phyloP scores from a whole-genome alignment of 53 echinoderm and acorn worm genomes.

The Actinopyga echinites region DNA sequence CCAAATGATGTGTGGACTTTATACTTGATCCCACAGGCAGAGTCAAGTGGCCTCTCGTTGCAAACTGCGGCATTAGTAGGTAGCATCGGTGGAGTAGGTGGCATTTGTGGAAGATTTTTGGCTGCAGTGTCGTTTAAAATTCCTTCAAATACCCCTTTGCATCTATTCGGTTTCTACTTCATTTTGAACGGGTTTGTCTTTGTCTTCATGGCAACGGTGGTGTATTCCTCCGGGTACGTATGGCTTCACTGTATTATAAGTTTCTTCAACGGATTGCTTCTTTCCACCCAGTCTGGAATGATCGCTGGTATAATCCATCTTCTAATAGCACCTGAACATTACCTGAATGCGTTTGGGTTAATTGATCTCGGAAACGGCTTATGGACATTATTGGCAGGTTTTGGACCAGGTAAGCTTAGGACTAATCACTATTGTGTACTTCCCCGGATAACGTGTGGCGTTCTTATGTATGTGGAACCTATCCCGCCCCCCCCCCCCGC shows the following conservation, averaged over 20 bases:
- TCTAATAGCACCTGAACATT: neutral
- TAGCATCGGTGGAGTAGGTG: conserved; percentile 4
- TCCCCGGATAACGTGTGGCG: too few species aligned
- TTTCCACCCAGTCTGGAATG: conserved; percentile 33
- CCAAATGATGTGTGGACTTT: conserved; percentile 28
- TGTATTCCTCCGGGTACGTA: neutral
- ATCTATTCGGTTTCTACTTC: neutral
- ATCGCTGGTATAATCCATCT: conserved; percentile 12
- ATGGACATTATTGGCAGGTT: neutral
- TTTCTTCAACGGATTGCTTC: neutral
- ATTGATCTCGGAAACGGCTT: conserved; percentile 28
- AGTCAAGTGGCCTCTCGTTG: neutral
- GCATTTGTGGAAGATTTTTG: conserved; percentile 5
- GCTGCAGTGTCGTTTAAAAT: conserved; percentile 14
- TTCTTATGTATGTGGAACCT: too few species aligned
- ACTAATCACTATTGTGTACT: too few species aligned
- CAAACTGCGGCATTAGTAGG: neutral
- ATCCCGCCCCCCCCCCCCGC: too few species aligned
- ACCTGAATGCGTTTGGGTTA: neutral
- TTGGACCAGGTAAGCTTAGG: conserved; percentile 35
- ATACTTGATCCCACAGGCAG: conserved; percentile 4
- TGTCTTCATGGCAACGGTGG: neutral
- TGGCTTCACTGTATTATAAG: neutral
- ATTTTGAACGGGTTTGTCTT: conserved; percentile 2
- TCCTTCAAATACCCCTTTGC: neutral